phyloP scores from a whole-genome alignment of 1,140 invertebrate genomes.

The Drosophila punjabiensis region DNA sequence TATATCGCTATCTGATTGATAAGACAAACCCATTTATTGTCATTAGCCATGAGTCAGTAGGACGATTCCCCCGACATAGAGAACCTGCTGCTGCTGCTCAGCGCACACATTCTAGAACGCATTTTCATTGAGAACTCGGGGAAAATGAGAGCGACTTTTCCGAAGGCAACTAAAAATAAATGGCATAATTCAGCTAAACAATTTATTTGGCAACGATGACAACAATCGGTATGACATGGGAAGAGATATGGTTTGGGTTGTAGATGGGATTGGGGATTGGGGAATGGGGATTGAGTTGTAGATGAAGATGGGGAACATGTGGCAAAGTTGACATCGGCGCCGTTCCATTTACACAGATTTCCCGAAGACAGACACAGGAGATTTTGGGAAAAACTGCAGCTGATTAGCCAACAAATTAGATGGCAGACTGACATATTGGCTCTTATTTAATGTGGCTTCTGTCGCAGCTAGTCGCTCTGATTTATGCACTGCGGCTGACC shows the following conservation, averaged over 20 bases:
- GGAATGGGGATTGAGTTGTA: not conserved
- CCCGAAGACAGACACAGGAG: constrained; percentile 6
- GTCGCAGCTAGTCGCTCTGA: constrained; percentile 42
- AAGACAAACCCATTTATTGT: constrained; percentile 16
- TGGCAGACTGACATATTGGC: constrained; percentile 73
- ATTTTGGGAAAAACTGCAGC: constrained; percentile 39
- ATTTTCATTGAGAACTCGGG: constrained; percentile 18
- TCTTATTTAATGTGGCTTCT: constrained; percentile 58
- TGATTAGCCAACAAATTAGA: constrained; percentile 82
- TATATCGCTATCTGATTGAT: constrained; percentile 19
- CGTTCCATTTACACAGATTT: constrained; percentile 69
- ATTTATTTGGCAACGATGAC: constrained; percentile 66
- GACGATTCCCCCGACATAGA: constrained; percentile 7
- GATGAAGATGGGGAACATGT: constrained; percentile 25
- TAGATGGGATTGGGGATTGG: not conserved
- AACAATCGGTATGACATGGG: constrained; percentile 15
- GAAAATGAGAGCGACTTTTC: constrained; percentile 27
- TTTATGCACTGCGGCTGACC: constrained; percentile 74
- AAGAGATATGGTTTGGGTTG: constrained; percentile 5
- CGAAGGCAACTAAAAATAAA: constrained; percentile 65
- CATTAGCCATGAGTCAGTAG: constrained; percentile 28
- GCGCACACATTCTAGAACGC: constrained; percentile 8
- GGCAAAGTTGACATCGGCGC: constrained; percentile 55
- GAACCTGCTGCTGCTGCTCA: constrained; percentile 8
- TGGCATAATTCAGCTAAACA: constrained; percentile 73